Percentiles rank a stretch among this genome's conserved stretches.
Evolutionary conservation across 2,113 vertebrate species (phyloP).

Genomic region (Arothron firmamentum): DNA sequence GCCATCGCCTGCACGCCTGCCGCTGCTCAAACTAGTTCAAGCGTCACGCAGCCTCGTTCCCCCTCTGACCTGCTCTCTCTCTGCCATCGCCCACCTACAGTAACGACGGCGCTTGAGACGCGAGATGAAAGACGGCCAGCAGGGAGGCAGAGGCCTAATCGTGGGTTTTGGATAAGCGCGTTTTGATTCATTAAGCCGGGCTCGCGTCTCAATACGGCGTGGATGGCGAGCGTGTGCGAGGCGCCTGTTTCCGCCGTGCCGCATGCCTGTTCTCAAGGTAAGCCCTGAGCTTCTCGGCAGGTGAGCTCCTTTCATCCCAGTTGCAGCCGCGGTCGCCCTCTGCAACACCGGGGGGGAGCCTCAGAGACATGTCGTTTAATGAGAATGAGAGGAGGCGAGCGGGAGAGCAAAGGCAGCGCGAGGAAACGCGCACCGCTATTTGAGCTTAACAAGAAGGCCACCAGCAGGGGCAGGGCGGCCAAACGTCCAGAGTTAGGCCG

Average conservation of each 20-base stretch:
- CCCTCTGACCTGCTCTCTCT: conserved; percentile 12
- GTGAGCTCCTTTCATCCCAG: conserved; percentile 75
- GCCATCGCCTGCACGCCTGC: conserved; percentile 41
- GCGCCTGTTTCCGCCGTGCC: conserved; percentile 3
- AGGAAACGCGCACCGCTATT: conserved; percentile 52
- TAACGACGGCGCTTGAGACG: conserved; percentile 8
- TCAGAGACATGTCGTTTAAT: conserved; percentile 66
- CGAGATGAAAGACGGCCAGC: conserved; percentile 49
- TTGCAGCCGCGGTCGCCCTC: conserved; percentile 10
- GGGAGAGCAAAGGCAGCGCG: conserved; percentile 43
- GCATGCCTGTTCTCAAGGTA: conserved; percentile 39
- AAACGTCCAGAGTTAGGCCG: conserved; percentile 8
- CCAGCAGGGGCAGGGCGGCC: conserved; percentile 45
- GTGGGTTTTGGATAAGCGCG: conserved; percentile 32
- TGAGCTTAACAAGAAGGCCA: conserved; percentile 60
- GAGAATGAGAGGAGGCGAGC: conserved; percentile 60
- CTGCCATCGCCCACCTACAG: conserved; percentile 23
- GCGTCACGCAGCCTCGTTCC: conserved; percentile 51
- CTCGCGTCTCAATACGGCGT: conserved; percentile 24
- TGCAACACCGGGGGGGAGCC: conserved; percentile 55
- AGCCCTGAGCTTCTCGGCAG: conserved; percentile 68
- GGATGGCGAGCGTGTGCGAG: conserved; percentile 11
- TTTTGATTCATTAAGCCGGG: conserved; percentile 62
- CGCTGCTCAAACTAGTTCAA: conserved; percentile 52
- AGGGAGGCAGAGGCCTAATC: background rate